Evolutionary conservation across 2,113 vertebrate genomes (phyloP), one percentile per base, ranked within the genome.

Genomic region (Mustela lutreola): DNA sequence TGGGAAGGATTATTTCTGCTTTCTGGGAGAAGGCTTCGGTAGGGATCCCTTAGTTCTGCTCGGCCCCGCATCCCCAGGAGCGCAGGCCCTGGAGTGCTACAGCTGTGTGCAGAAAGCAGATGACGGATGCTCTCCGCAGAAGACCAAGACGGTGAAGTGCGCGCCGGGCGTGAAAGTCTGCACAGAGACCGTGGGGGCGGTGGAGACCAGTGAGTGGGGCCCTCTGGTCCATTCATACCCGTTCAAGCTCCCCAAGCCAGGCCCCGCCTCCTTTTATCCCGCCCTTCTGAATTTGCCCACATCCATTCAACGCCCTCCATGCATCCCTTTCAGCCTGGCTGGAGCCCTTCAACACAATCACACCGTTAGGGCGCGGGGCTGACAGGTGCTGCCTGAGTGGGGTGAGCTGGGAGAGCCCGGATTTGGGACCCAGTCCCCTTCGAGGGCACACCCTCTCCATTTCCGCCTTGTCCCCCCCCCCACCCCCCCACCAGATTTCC

Each of bases 61-160:
- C 2, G 26, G 7, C 36, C 45, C 79, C 2, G 48, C 53, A 3
- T 19, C 83, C 84, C 33, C 75, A 98, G 98, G 98, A 94, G 93
- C 95, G 1, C 88, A 81, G 60, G 97, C 98, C 36, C 90, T 98
- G 92, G 97, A 98, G 36, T 98, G 98, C 93, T 97, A 98, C 93
- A 98, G 98, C 93, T 98, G 98, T n/a, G 96, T 98, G 60, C 98
- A 98, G 88, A 94, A 42, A 4, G 97, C 98, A 0, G 98, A 98
- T 1, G 94, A 98, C 2, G 97, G 98, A 0, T 98, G 98, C 91
- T 93, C 94, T 9, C 67, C 78, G 1, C 86, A 94, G 22, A 96
- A 94, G 89, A 97, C 93, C 87, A 98, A 97, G 97, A 92, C 63
- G 0, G 95, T 98, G 24, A 97, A 91, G 36, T 98, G 98, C 42